These are phyloP conservation scores for Echiichthys vipera DNA, from an alignment of 2,797 vertebrate genomes.

Conservation along the genomic window DNA sequence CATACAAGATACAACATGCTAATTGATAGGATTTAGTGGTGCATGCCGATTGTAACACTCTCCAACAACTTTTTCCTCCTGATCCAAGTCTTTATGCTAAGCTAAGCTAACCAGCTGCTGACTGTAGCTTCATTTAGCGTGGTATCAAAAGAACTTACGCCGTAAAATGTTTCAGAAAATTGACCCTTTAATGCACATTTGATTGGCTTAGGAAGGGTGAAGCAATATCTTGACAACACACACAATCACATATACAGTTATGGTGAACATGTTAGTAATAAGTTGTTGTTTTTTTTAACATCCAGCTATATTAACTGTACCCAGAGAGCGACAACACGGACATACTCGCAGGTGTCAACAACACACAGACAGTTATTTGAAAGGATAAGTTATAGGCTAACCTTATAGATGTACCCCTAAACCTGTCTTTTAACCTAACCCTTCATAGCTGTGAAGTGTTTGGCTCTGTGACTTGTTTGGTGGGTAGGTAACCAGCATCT, in stretches of 20 bases:
- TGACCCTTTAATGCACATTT: not conserved
- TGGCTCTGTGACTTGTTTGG: too few relatives aligned
- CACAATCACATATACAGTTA: too few relatives aligned
- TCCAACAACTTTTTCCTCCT: not conserved
- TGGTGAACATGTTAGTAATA: not conserved
- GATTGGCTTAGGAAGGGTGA: not conserved
- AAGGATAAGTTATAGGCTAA: too few relatives aligned
- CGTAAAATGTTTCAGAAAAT: not conserved
- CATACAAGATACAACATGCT: not conserved
- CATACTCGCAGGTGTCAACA: too few relatives aligned
- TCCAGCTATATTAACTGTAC: too few relatives aligned
- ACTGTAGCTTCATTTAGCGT: not conserved
- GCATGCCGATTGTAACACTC: not conserved
- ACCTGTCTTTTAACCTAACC: too few relatives aligned
- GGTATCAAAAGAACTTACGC: not conserved
- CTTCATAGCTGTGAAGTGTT: too few relatives aligned
- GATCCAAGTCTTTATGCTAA: not conserved
- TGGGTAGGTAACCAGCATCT: too few relatives aligned
- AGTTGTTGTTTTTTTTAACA: not conserved
- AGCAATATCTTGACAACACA: not conserved
- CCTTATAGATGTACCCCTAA: too few relatives aligned
- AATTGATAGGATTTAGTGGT: not conserved
- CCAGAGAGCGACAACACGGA: too few relatives aligned
- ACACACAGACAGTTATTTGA: too few relatives aligned
- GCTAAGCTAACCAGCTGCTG: not conserved